These are phyloP conservation scores for Chamaetylas fuelleborni DNA, from an alignment of 2,113 vertebrate genomes.

Conservation along the genomic window DNA sequence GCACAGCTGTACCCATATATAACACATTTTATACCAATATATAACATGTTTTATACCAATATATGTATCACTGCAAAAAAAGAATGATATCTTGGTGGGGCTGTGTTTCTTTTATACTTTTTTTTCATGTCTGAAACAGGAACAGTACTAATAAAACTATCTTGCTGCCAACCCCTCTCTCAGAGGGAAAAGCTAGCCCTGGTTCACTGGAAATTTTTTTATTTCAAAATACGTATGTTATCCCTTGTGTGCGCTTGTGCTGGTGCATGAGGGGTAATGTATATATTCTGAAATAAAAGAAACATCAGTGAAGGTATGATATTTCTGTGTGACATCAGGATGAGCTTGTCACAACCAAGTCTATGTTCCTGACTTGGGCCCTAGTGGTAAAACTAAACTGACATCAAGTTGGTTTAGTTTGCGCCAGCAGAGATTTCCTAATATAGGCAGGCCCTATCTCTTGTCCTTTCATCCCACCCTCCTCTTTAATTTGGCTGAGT, in stretches of 20 bases:
- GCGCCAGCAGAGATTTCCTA: slow-evolving; percentile 30
- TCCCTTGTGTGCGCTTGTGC: not conserved
- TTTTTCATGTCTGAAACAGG: not conserved
- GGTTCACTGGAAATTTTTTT: not conserved
- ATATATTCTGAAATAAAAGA: not conserved
- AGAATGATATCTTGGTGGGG: not conserved
- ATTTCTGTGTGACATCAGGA: not conserved
- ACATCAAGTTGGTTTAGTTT: slow-evolving; percentile 8
- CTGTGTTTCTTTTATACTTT: not conserved
- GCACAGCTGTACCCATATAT: not conserved
- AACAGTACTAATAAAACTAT: not conserved
- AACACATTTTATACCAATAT: not conserved
- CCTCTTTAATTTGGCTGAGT: slow-evolving; percentile 17
- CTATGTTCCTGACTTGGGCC: not conserved
- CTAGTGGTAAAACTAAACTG: slow-evolving; percentile 16
- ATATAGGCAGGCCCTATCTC: slow-evolving; percentile 33
- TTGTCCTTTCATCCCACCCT: not conserved
- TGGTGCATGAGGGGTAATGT: accelerated
- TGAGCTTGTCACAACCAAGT: not conserved
- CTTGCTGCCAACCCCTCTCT: not conserved
- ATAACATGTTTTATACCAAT: not conserved
- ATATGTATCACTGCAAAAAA: not conserved
- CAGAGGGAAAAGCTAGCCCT: not conserved
- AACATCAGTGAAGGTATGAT: accelerated
- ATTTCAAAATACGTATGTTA: not conserved